A percentile compares a stretch with the other conserved stretches of the same genome.
These are phyloP conservation scores for Nasonovia ribisnigri DNA, from an alignment of 2,888 invertebrate genomes.

Conservation along the genomic window DNA sequence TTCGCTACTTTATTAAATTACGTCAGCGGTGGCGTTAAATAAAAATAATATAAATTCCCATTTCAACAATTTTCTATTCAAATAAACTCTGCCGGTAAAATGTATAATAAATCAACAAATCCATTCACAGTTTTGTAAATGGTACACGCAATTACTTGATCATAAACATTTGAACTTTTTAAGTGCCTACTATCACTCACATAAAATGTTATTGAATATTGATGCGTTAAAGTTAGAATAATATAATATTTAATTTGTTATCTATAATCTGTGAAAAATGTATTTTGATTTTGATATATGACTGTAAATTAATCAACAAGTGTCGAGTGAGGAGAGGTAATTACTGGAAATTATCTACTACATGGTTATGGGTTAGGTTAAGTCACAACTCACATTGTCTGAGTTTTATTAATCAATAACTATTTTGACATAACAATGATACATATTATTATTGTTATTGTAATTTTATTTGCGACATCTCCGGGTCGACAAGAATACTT, in stretches of 20 bases:
- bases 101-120: neutral
- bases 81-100: neutral
- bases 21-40: neutral
- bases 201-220: neutral
- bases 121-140: neutral
- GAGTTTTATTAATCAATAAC: conserved; percentile 1
- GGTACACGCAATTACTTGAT: neutral
- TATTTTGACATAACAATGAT: neutral
- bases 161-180: neutral
- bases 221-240: neutral
- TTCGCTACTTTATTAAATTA: neutral
- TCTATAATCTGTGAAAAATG: neutral
- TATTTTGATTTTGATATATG: neutral
- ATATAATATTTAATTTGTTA: neutral
- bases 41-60: neutral
- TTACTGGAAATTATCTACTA: neutral
- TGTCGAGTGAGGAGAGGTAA: neutral
- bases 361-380: neutral
- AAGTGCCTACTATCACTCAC: too few relatives aligned
- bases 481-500: neutral
- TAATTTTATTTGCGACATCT: neutral
- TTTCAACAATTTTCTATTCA: neutral
- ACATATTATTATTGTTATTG: neutral
- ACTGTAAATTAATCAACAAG: neutral
- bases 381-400: neutral